Base-by-base conservation (phyloP, 1,140 invertebrate genomes). In the Chrysopa pallens region DNA sequence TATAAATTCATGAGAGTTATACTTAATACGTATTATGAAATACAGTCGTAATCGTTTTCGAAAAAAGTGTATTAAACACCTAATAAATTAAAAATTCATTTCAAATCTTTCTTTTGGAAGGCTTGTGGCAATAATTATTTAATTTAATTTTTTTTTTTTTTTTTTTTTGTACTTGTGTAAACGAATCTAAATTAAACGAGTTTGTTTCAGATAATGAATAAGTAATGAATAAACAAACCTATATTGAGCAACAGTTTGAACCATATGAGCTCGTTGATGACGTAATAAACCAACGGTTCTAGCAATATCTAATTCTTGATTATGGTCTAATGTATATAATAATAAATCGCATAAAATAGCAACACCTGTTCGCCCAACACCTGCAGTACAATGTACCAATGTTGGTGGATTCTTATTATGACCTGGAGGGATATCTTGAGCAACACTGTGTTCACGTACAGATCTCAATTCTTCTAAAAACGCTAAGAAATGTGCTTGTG, bases 191-290 rank as follows among this genome's bases (percentile, higher is more conserved):
- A 92, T 92, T 36, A 91, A 74, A 43, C 88, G 61, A 29, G 85
- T 86, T 49, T 84, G 80, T 52, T 85, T 85, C 35, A 91, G 60
- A 61, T 91, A 90, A 48, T 83, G 76, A 39, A 87, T 77, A 12
- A 93, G 66, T 29, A 88, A 67, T 51, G 76, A 75, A 55, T 91
- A 85, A n/a, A 91, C 77, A 60, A 91, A 90, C 52, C 78, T 75
- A 64, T 92, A 93, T 60, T 91, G 87, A 39, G 82, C 77, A 37
- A 88, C 69, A 36, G 84, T 87, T 63, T 88, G 84, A 38, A 92
- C 78, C 61, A 89, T 80, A 50, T 78, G 73, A 59, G 88, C 86
- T 41, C 88, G 65, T 56, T 92, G 86, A 52, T 85, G 76, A 36
- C 88, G 70, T 14, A 89, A 67, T 45, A 81, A 66, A 27, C 69